Base-by-base conservation (phyloP, 2,888 invertebrate genomes). In the Electrophaes corylata region DNA sequence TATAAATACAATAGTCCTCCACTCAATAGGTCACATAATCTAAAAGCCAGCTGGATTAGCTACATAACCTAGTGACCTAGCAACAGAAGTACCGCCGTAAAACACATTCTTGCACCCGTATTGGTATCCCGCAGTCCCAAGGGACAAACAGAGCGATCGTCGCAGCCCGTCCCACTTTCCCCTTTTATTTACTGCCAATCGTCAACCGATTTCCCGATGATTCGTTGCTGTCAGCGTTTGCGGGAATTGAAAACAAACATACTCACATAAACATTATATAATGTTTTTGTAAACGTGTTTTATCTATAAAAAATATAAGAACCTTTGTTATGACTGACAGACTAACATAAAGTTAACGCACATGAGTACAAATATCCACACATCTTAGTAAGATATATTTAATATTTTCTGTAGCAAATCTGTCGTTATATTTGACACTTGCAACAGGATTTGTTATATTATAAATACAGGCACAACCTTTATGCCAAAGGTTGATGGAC, bases 181-280 rank as follows among this genome's bases (percentile, higher is more conserved):
- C 78, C 73, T 76, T 81, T 84, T 78, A 79, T 76, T 75, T 69
- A 74, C 69, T 69, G 67, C 65, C 66, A 67, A 69, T 72, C 70
- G 64, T 62, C 69, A 64, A 59, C 67, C 70, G 71, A 76, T 76
- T 73, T 75, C 63, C 65, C 70, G 62, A 71, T 72, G 60, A 62
- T 59, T 63, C 62, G 66, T 50, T 40, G 44, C 44, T 39, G 57
- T 57, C 67, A 72, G 70, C 73, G 69, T 75, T 71, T 73, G 65
- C 60, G 64, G 61, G 65, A 62, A 69, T 69, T 65, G 51, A 62
- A 73, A 67, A 75, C 63, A 72, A 66, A 76, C 64, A 49, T 6
- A 26, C 26, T 6, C 1, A 26, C 26, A 26, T 26, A 6, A n/a
- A n/a, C n/a, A n/a, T n/a, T n/a, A n/a, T n/a, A n/a, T n/a, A n/a